These are phyloP conservation scores for Mallotus villosus DNA, from an alignment of 2,797 vertebrate genomes.

Conservation along the genomic window DNA sequence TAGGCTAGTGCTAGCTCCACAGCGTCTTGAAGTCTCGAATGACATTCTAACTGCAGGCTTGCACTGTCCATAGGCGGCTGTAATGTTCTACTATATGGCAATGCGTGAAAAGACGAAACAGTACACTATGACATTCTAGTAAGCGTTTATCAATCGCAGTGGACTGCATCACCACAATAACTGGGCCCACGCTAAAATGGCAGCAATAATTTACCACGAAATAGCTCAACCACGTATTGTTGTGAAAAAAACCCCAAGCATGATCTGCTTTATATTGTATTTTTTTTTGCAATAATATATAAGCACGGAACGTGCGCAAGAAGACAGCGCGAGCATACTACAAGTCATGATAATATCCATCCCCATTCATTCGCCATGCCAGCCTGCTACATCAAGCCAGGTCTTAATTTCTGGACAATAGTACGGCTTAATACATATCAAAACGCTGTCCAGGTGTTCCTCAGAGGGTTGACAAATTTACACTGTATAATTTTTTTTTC, in stretches of 20 bases:
- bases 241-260: neutral
- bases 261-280: neutral
- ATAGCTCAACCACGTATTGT: neutral
- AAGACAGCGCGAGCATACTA: conserved; percentile 1
- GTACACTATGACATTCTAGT: neutral
- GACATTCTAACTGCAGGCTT: no score
- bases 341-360: conserved; percentile 2
- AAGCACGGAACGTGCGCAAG: conserved; percentile 9
- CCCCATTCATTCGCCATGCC: conserved; percentile 29
- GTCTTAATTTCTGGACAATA: neutral
- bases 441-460: no score
- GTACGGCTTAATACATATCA: no score
- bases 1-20: no score
- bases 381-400: neutral
- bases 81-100: no score
- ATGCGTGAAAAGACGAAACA: neutral
- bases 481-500: no score
- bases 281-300: neutral
- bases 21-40: no score
- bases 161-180: neutral
- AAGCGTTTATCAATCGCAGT: neutral
- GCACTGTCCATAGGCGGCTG: no score
- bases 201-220: neutral
- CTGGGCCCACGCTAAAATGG: neutral
- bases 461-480: no score